phyloP scores from a whole-genome alignment of 2,113 vertebrate genomes.

The Fukomys damarensis region DNA sequence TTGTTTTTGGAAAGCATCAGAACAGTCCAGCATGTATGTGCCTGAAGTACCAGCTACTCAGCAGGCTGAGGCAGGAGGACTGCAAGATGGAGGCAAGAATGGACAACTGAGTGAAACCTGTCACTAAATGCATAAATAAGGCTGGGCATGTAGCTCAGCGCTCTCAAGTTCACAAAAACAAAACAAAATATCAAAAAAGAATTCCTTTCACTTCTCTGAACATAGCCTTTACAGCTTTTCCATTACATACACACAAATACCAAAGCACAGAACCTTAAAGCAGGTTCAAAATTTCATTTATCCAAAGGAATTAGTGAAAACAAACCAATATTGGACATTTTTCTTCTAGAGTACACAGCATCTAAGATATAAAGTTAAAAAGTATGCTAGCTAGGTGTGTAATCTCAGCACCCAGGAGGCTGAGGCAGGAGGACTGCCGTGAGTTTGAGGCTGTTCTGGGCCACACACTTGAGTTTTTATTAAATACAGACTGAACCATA shows the following conservation, averaged over 20 bases:
- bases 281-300: slow-evolving; percentile 39
- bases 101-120: not conserved
- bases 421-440: not conserved
- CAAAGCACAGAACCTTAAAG: not conserved
- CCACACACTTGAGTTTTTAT: no score
- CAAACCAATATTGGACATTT: not conserved
- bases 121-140: not conserved
- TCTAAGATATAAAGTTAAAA: slow-evolving; percentile 18
- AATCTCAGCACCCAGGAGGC: not conserved
- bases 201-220: slow-evolving; percentile 29
- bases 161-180: not conserved
- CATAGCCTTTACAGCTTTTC: not conserved
- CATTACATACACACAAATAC: not conserved
- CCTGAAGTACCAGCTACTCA: not conserved
- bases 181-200: not conserved
- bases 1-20: not conserved
- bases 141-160: not conserved
- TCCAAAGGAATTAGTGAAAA: slow-evolving; percentile 28
- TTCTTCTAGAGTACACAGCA: not conserved
- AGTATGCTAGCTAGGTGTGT: not conserved
- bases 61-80: not conserved
- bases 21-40: not conserved
- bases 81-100: not conserved
- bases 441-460: not conserved
- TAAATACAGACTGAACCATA: not conserved